Evolutionary conservation across 2,797 vertebrate genomes (phyloP).

Genomic region (Labroides dimidiatus): DNA sequence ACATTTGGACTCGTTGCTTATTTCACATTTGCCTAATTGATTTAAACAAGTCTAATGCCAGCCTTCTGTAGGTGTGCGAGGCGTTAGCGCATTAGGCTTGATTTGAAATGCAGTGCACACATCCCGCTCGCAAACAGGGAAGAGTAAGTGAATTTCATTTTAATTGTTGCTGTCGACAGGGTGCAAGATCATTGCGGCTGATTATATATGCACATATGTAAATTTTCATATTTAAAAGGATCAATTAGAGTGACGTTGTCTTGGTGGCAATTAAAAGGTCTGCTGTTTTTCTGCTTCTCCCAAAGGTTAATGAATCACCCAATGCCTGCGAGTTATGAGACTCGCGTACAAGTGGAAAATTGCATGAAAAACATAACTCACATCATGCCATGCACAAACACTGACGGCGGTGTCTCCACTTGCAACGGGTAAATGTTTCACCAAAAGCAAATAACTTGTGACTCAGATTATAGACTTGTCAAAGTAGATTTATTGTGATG

Average conservation of each 20-base stretch:
- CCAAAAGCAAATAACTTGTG: constrained; percentile 77
- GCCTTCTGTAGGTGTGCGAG: constrained; percentile 79
- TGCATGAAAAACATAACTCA: constrained; percentile 73
- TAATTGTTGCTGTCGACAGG: constrained; percentile 84
- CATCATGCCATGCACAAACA: constrained; percentile 65
- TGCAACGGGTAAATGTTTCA: constrained; percentile 58
- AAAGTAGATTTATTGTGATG: constrained; percentile 79
- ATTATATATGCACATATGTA: constrained; percentile 87
- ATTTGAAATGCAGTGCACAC: constrained; percentile 82
- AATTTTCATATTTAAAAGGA: constrained; percentile 86
- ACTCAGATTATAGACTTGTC: constrained; percentile 80
- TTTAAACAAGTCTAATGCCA: constrained; percentile 84
- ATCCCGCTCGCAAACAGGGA: constrained; percentile 66
- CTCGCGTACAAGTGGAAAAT: constrained; percentile 71
- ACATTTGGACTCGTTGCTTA: constrained; percentile 77
- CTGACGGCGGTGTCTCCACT: constrained; percentile 63
- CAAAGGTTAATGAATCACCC: constrained; percentile 87
- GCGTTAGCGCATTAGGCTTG: constrained; percentile 74
- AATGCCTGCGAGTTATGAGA: constrained; percentile 67
- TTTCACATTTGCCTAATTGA: constrained; percentile 86
- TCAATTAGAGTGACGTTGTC: constrained; percentile 85
- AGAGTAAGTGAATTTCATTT: constrained; percentile 80
- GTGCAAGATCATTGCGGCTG: constrained; percentile 81
- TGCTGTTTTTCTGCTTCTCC: constrained; percentile 81
- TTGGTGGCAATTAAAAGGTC: constrained; percentile 84